A percentile compares a stretch with the other conserved stretches of the same genome.
These are phyloP conservation scores for Furcifer pardalis DNA, from an alignment of 2,797 vertebrate species.

Conservation along the genomic window DNA sequence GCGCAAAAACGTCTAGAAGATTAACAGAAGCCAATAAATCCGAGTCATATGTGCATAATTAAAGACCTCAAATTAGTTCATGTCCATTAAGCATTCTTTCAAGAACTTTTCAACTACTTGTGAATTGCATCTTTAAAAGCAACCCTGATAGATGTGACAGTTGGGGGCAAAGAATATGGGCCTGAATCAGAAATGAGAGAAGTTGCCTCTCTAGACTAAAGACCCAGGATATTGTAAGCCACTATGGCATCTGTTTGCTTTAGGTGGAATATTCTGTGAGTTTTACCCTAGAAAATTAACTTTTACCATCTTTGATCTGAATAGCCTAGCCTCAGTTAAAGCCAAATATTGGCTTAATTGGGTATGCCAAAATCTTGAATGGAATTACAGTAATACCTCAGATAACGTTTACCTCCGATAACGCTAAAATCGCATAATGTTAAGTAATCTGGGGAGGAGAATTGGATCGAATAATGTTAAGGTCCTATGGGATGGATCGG, in stretches of 20 bases:
- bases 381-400: too few species aligned
- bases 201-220: too few species aligned
- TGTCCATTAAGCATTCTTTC: neutral
- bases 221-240: too few species aligned
- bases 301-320: neutral
- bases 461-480: too few species aligned
- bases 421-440: too few species aligned
- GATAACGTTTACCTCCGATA: too few species aligned
- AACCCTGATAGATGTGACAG: neutral
- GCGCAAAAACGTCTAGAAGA: neutral
- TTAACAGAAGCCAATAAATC: neutral
- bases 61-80: neutral
- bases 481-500: too few species aligned
- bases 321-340: neutral
- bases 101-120: neutral
- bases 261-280: too few species aligned
- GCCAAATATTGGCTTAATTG: neutral
- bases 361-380: neutral
- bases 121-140: neutral
- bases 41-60: neutral
- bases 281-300: too few species aligned
- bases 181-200: too few species aligned
- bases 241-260: too few species aligned
- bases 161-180: neutral
- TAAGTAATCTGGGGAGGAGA: too few species aligned